phyloP scores from a whole-genome alignment of 1,140 invertebrate genomes.

The Belonocnema kinseyi region DNA sequence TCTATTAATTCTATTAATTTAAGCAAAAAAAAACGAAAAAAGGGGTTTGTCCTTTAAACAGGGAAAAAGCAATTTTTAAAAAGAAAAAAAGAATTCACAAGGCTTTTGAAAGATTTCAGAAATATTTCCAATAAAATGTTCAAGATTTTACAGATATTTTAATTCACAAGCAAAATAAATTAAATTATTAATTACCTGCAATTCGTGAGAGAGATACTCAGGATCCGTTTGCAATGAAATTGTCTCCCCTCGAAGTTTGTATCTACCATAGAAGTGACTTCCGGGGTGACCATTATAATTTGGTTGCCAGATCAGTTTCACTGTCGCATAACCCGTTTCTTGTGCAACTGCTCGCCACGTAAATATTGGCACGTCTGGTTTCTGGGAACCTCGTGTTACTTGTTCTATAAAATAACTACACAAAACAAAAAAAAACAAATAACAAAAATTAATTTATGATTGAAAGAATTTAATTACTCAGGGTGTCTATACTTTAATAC shows the following conservation, averaged over 20 bases:
- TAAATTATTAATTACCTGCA: slow-evolving; percentile 78
- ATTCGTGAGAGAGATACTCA: slow-evolving; percentile 84
- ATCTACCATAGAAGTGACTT: slow-evolving; percentile 92
- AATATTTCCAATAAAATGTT: background rate
- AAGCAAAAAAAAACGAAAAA: no score
- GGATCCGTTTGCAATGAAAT: slow-evolving; percentile 78
- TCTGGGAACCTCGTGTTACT: slow-evolving; percentile 80
- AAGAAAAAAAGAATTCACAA: no score
- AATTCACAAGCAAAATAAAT: slow-evolving; percentile 61
- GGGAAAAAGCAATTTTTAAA: no score
- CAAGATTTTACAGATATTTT: slow-evolving; percentile 19
- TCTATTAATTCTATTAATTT: no score
- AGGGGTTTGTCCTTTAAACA: no score
- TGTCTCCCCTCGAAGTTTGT: slow-evolving; percentile 84
- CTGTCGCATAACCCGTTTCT: slow-evolving; percentile 84
- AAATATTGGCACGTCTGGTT: slow-evolving; percentile 87
- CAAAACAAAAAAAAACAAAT: slow-evolving; percentile 38
- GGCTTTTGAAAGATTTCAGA: no score
- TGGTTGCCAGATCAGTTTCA: slow-evolving; percentile 89
- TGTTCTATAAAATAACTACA: slow-evolving; percentile 87
- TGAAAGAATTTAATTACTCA: no score
- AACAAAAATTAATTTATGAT: background rate
- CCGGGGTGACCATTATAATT: slow-evolving; percentile 85
- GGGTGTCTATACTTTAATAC: no score
- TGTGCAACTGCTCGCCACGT: slow-evolving; percentile 81